Percentiles rank a stretch among this genome's conserved stretches.
Conservation (phyloP, 1,140 invertebrate genomes). For the Bombyx mori region DNA sequence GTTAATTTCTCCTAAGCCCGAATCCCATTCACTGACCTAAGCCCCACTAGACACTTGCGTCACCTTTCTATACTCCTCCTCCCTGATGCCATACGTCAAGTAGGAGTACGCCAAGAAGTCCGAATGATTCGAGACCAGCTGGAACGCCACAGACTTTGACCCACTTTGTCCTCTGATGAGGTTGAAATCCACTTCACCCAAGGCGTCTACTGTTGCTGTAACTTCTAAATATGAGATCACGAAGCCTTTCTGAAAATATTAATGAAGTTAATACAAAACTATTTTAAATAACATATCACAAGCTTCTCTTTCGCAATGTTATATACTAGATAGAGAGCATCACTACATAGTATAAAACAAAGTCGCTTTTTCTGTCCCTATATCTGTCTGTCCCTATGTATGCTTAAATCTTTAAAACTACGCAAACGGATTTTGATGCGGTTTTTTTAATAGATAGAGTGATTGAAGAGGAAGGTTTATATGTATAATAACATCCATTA, state of each 20-base stretch:
- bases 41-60: conserved; percentile 15
- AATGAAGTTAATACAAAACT: not conserved
- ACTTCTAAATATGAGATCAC: conserved; percentile 53
- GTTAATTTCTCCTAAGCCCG: too few species aligned
- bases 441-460: too few species aligned
- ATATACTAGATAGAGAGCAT: too few species aligned
- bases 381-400: too few species aligned
- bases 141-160: conserved; percentile 43
- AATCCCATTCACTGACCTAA: conserved; percentile 17
- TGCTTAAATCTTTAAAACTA: too few species aligned
- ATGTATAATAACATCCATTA: too few species aligned
- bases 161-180: conserved; percentile 39
- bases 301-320: not conserved
- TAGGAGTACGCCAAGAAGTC: conserved; percentile 54
- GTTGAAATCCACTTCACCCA: conserved; percentile 38
- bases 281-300: not conserved
- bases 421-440: too few species aligned
- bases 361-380: too few species aligned
- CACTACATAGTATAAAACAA: too few species aligned
- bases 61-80: conserved; percentile 60
- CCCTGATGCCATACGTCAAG: conserved; percentile 42
- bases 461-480: too few species aligned
- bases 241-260: conserved; percentile 37
- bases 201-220: conserved; percentile 25
- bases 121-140: conserved; percentile 49